Evolutionary conservation across 2,797 vertebrate genomes (phyloP).

Genomic region (Argentina silus): DNA sequence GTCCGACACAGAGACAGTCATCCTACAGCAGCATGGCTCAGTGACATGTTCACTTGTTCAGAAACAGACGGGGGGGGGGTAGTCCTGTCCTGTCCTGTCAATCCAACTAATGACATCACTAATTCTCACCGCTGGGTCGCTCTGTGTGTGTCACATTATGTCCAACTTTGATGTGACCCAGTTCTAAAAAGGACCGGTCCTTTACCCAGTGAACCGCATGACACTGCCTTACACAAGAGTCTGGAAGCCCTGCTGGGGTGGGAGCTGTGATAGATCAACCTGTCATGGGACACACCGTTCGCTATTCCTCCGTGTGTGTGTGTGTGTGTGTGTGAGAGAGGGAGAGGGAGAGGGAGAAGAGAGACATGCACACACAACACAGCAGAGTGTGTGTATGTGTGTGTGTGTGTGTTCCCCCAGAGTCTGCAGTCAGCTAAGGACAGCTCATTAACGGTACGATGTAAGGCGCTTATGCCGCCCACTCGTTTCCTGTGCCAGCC

Average conservation of each 20-base stretch:
- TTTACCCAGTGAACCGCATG: conserved; percentile 72
- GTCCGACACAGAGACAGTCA: too few relatives aligned
- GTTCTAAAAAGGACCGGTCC: conserved; percentile 69
- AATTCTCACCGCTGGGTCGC: conserved; percentile 54
- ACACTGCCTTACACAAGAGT: conserved; percentile 77
- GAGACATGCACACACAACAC: conserved; percentile 2
- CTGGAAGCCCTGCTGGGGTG: conserved; percentile 64
- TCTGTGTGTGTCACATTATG: conserved; percentile 59
- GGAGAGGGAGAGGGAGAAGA: conserved; percentile 11
- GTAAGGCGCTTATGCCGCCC: conserved; percentile 66
- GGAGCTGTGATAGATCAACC: conserved; percentile 75
- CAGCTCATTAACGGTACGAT: conserved; percentile 71
- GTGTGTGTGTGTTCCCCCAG: conserved; percentile 45
- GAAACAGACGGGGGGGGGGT: conserved; percentile 20
- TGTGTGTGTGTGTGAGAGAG: conserved; percentile 43
- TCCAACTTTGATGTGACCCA: conserved; percentile 72
- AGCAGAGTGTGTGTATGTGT: conserved; percentile 30
- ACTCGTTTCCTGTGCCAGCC: conserved; percentile 68
- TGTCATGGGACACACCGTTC: conserved; percentile 56
- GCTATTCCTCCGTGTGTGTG: neutral
- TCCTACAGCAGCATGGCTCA: neutral
- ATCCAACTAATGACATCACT: conserved; percentile 59
- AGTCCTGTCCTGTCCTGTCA: conserved; percentile 23
- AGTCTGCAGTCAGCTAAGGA: conserved; percentile 70
- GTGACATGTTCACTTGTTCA: neutral